Evolutionary conservation across 2,888 invertebrate genomes (phyloP), one percentile per base, ranked within the genome.

Genomic region (Lumbricus terrestris): DNA sequence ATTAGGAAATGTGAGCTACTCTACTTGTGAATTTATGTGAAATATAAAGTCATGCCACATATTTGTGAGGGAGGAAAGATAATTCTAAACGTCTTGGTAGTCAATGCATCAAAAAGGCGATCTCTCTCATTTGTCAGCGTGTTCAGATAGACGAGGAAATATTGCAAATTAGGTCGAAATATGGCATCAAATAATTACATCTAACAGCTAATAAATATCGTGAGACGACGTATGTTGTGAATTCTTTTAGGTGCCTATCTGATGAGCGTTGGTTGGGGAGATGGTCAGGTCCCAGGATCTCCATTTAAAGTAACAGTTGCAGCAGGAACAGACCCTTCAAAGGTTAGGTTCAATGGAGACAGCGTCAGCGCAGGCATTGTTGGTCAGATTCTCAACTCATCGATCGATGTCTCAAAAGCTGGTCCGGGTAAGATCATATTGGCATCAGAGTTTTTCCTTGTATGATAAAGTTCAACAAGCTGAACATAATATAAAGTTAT

Each of bases 341-440:
- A 94, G 90, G 95, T 95, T 23, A 92, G 98, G 0, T 98, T 98
- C 93, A 97, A 98, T 0, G 98, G 98, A 23, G 98, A 98, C 93
- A 98, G 98, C 0, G 96, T 99, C 82, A 97, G 97, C 93, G 37
- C 83, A 23, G 99, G 99, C 83, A 97, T 98, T 90, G 97, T 99
- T 33, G 99, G 98, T 29, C 97, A 97, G 92, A 98, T 99, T 95
- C 97, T 99, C 92, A 97, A 98, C 93, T 98, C 98, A 88, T 98
- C 98, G 96, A 99, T 99, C 93, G 99, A 99, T 95, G 99, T 99
- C 1, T 96, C 99, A 91, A 96, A 98, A 93, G 99, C 99, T 38
- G 99, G 98, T 83, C 95, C 95, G 90, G 95, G 95, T 95, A 13
- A 69, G 69, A n/a, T 69, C 69, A 11, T 69, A 69, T 69, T n/a